Evolutionary conservation across 2,888 invertebrate genomes (phyloP), one percentile per base, ranked within the genome.

Genomic region (Polymixis lichenea): DNA sequence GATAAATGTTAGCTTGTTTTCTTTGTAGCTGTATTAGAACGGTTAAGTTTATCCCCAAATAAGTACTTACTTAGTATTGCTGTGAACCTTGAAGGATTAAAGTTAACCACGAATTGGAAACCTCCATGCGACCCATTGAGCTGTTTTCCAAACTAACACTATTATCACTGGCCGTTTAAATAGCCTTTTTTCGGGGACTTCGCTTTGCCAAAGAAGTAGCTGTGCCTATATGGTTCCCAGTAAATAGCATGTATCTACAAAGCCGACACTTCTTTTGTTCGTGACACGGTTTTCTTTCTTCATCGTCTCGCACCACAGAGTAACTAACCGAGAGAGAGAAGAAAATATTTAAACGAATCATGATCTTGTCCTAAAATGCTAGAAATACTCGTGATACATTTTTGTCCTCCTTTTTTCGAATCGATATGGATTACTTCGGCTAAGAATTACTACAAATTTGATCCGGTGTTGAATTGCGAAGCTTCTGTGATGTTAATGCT

Each of bases 261-360:
- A 80, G 79, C 64, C 64, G 74, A 78, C 72, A 77, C 78, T 77
- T 70, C 68, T 76, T 75, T 82, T 76, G 77, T 83, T 84, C 86
- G 80, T 86, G 86, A 86, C 86, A 86, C 55, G 86, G 86, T 86
- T 86, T 83, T 86, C 46, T 79, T 86, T 83, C 82, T 78, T 70
- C 76, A 73, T 72, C 77, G 80, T 67, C 72, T 62, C 62, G 62
- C 0, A 68, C 53, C 82, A 84, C 56, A 83, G 85, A 67, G 51
- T 68, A 65, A 66, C 0, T 19, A 55, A 76, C 9, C 2, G 9
- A 75, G 32, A 67, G 53, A 66, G 38, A 73, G 22, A 28, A 64
- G 51, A 8, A 49, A 19, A 43, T 46, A 15, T 25, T 32, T 28
- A 9, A 3, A 46, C 9, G 3, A 32, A 17, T 17, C 11, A 46